These are phyloP conservation scores for Ochropacha duplaris DNA, from an alignment of 2,888 invertebrate genomes.

Conservation along the genomic window DNA sequence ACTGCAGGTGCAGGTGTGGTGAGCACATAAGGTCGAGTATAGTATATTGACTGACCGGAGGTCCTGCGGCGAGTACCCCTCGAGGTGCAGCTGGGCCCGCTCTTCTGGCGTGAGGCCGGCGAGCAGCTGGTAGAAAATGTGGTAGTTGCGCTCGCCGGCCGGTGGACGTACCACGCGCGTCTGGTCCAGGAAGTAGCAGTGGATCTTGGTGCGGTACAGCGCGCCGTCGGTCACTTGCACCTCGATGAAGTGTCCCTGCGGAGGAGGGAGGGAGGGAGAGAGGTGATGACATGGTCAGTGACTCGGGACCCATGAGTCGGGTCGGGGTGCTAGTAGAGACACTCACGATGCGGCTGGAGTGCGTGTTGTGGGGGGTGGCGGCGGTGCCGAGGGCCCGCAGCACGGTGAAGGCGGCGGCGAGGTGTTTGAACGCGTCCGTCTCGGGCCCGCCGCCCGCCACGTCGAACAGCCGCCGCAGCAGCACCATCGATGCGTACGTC, in stretches of 20 bases:
- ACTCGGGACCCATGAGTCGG: too few species aligned
- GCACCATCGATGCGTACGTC: constrained; percentile 95
- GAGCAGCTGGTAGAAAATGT: constrained; percentile 97
- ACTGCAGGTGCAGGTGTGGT: too few species aligned
- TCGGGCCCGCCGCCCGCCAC: constrained; percentile 97
- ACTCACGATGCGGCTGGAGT: constrained; percentile 95
- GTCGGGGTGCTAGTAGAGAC: too few species aligned
- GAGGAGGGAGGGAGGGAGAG: neutral
- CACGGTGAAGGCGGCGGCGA: constrained; percentile 97
- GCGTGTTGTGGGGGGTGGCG: constrained; percentile 94
- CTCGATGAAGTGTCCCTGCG: constrained; percentile 96
- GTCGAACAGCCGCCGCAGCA: constrained; percentile 95
- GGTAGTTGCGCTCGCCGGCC: constrained; percentile 96
- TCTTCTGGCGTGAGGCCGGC: constrained; percentile 95
- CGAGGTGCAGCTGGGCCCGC: constrained; percentile 92
- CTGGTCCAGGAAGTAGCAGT: constrained; percentile 97
- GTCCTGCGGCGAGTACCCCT: constrained; percentile 92
- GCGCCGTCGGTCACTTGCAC: constrained; percentile 98
- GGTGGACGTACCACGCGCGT: constrained; percentile 94
- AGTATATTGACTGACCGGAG: constrained; percentile 80
- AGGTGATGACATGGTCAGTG: too few species aligned
- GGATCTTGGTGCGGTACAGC: constrained; percentile 96
- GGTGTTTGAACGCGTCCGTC: constrained; percentile 97
- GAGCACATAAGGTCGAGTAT: too few species aligned
- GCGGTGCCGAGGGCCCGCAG: constrained; percentile 95